These are phyloP conservation scores for Megalopta genalis DNA, from an alignment of 1,140 invertebrate genomes.

Conservation along the genomic window DNA sequence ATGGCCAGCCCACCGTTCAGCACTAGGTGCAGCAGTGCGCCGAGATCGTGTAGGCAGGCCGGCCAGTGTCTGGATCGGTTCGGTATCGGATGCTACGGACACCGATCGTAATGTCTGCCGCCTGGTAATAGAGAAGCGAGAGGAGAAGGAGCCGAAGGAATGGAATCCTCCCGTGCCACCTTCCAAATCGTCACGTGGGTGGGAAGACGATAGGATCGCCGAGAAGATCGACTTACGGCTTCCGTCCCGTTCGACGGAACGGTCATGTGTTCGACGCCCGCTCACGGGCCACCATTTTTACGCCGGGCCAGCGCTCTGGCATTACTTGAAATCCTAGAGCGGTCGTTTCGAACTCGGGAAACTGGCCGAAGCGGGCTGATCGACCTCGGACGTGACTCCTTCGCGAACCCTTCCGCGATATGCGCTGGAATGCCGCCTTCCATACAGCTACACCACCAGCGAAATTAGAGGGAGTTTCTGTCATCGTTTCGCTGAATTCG, in stretches of 20 bases:
- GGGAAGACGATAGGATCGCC: conserved; percentile 60
- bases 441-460: too few species aligned
- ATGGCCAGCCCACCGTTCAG: conserved; percentile 54
- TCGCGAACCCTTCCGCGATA: too few species aligned
- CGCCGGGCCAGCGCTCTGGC: not conserved
- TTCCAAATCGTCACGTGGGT: conserved; percentile 54
- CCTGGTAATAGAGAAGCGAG: conserved; percentile 40
- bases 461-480: too few species aligned
- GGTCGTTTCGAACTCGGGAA: not conserved
- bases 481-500: too few species aligned
- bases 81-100: conserved; percentile 55
- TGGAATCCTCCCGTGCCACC: conserved; percentile 47
- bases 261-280: conserved; percentile 32
- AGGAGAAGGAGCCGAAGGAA: conserved; percentile 19
- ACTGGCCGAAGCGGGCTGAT: not conserved
- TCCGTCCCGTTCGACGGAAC: conserved; percentile 47
- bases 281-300: not conserved
- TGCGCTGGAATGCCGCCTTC: too few species aligned
- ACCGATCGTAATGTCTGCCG: conserved; percentile 56
- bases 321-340: conserved; percentile 36
- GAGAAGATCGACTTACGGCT: conserved; percentile 61
- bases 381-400: not conserved
- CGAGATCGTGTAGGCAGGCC: conserved; percentile 53
- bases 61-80: conserved; percentile 32
- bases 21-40: conserved; percentile 44